Conservation (phyloP, 2,797 vertebrate species). For the Adrianichthys oophorus region DNA sequence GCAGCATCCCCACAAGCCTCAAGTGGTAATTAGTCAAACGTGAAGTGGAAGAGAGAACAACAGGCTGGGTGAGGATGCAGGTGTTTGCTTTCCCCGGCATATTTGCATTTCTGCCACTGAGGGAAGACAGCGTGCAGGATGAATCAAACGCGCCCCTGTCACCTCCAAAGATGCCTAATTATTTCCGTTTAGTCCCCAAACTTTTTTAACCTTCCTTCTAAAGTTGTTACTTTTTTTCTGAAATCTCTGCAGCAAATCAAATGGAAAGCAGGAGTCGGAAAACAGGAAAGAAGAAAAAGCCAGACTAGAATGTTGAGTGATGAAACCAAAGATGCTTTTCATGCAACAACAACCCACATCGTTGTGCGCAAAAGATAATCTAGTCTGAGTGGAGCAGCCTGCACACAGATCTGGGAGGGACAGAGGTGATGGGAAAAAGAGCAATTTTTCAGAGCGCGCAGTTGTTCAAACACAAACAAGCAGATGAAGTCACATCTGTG, state of each 20-base stretch:
- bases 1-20: conserved; percentile 36
- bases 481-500: conserved; percentile 42
- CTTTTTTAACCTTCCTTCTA: conserved; percentile 16
- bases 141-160: conserved; percentile 25
- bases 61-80: conserved; percentile 41
- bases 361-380: conserved; percentile 63
- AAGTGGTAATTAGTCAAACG: conserved; percentile 41
- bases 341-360: conserved; percentile 56
- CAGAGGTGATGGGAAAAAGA: conserved; percentile 34
- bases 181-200: conserved; percentile 52
- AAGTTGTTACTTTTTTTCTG: conserved; percentile 26
- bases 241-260: conserved; percentile 34
- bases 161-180: conserved; percentile 51
- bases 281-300: conserved; percentile 32
- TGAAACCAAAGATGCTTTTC: conserved; percentile 63
- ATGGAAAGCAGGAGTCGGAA: conserved; percentile 43
- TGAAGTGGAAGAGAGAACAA: conserved; percentile 8
- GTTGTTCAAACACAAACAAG: conserved; percentile 40
- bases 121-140: conserved; percentile 15
- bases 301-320: conserved; percentile 45
- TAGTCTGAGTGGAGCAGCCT: conserved; percentile 48
- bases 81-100: conserved; percentile 34
- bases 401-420: conserved; percentile 35
- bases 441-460: conserved; percentile 45
- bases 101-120: conserved; percentile 31